A percentile compares a stretch with the other conserved stretches of the same genome.
Conservation (phyloP, 2,113 vertebrate species). For the Ursus arctos region DNA sequence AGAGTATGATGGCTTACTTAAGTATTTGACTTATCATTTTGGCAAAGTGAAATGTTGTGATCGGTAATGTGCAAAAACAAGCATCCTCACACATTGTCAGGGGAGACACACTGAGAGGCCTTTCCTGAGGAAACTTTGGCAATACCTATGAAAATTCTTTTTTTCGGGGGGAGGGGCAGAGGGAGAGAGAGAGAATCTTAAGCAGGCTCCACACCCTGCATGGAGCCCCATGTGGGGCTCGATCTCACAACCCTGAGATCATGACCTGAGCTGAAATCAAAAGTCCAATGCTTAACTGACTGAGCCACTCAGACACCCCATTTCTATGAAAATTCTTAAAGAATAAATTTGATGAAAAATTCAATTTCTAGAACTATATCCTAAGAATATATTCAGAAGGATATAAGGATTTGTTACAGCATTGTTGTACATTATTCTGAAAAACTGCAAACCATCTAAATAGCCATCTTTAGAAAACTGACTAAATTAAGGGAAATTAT, state of each 20-base stretch:
- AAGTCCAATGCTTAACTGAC: not conserved
- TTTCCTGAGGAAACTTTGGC: not conserved
- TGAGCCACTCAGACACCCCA: not conserved
- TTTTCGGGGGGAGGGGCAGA: not conserved
- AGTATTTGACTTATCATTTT: not conserved
- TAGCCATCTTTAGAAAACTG: constrained; percentile 21
- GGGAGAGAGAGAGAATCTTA: not conserved
- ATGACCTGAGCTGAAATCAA: not conserved
- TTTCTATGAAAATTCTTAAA: not conserved
- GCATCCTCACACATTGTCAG: not conserved
- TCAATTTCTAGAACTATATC: constrained; percentile 30
- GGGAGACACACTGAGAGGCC: not conserved
- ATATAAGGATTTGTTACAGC: constrained; percentile 39
- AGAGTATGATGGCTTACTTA: not conserved
- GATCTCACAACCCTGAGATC: not conserved
- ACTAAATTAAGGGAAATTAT: constrained; percentile 17
- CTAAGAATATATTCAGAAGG: constrained; percentile 48
- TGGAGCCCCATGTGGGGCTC: not conserved
- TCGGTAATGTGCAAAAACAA: not conserved
- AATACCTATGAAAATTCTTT: not conserved
- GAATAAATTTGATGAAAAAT: constrained; percentile 27
- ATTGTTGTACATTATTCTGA: constrained; percentile 1
- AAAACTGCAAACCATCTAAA: constrained; percentile 57
- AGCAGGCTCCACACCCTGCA: not conserved
- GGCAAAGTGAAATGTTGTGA: not conserved